Evolutionary conservation across 2,113 vertebrate species (phyloP), one percentile per base, ranked within the genome.

Genomic region (Cephalophus harveyi): DNA sequence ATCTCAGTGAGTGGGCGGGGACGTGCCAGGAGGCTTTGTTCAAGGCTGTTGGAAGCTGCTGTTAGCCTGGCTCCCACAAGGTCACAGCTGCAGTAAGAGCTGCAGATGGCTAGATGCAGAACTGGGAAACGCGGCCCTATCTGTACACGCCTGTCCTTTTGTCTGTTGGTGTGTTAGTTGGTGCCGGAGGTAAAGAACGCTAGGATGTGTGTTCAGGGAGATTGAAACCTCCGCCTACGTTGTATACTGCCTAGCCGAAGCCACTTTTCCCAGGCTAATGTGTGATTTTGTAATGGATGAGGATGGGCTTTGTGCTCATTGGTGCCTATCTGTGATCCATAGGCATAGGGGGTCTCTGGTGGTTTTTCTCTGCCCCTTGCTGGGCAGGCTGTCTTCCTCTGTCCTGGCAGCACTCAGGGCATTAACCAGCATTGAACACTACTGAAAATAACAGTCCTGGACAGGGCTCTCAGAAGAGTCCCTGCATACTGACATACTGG

Each of bases 31-130:
- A 93, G 85, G 97, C 92, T 94, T 94, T 78, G 6, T 92, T 93
- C 94, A 59, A 97, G 98, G 97, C 98, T 98, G 46, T 92, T 87
- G 97, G 98, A 98, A 97, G 98, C 95, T 91, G 83, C 97, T 95
- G 93, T 96, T 95, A 97, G 97, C 89, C 96, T 94, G 30, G 91
- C 97, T 98, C 96, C 98, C 95, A 86, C 91, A 50, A 97, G 62
- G 2, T 95, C 98, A 87, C 67, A 96, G 97, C 98, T 98, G 97
- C 95, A 95, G 83, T 15, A 55, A 97, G 98, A 98, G 97, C 97
- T 97, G 82, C 97, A 98, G 83, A 87, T 82, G 94, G 33, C 87
- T 46, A 17, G 52, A 17, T 52, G 57, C 19, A 71, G 3, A 93
- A 30, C 79, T 86, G 50, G 96, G 95, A 92, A 97, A 64, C 19